Evolutionary conservation across 1,140 invertebrate genomes (phyloP).

Genomic region (Zophobas morio): DNA sequence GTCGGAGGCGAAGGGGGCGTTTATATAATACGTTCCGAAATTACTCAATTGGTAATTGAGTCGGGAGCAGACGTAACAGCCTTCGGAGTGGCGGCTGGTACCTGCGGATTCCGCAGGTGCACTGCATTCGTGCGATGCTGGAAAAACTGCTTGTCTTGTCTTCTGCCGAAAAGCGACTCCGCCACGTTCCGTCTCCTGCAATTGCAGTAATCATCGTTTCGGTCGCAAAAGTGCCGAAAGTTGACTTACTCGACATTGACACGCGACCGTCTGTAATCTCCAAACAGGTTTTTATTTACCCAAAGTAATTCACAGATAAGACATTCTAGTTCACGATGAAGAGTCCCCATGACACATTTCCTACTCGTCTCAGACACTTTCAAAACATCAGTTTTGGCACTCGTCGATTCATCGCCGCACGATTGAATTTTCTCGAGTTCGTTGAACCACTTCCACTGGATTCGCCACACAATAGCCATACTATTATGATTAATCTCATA

Average conservation of each 20-base stretch:
- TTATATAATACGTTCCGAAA: slow-evolving; percentile 23
- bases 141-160: no score
- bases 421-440: slow-evolving; percentile 20
- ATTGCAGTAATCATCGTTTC: slow-evolving; percentile 20
- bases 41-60: slow-evolving; percentile 8
- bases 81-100: no score
- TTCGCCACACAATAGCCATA: slow-evolving; percentile 10
- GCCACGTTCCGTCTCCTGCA: not conserved
- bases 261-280: slow-evolving; percentile 22
- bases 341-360: not conserved
- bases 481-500: slow-evolving; percentile 29
- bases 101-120: no score
- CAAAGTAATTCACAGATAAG: slow-evolving; percentile 38
- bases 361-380: not conserved
- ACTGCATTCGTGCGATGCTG: no score
- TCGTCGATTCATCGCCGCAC: not conserved
- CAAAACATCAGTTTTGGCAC: not conserved
- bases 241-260: slow-evolving; percentile 1
- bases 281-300: slow-evolving; percentile 34
- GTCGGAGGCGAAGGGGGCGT: not conserved
- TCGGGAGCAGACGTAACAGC: no score
- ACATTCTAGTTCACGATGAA: not conserved
- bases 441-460: slow-evolving; percentile 6
- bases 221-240: slow-evolving; percentile 6
- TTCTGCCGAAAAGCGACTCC: no score